Conservation (phyloP, 53 echinoderm and acorn worm species). For the Mesocentrotus franciscanus region DNA sequence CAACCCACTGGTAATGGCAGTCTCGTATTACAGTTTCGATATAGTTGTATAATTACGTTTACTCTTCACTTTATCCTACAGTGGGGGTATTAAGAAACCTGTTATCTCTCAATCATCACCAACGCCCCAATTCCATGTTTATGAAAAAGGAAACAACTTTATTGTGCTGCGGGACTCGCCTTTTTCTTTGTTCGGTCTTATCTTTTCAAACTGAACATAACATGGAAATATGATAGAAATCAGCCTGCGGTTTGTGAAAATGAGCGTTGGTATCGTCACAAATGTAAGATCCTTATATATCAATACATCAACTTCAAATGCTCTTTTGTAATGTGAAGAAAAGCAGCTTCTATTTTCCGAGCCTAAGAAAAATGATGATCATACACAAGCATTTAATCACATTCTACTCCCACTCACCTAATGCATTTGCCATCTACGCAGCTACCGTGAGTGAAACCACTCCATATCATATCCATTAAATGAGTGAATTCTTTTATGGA, state of each 20-base stretch:
- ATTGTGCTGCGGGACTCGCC: neutral
- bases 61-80: slow-evolving; percentile 15
- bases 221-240: neutral
- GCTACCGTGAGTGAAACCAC: neutral
- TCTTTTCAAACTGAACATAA: neutral
- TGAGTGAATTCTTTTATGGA: neutral
- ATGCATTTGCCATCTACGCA: neutral
- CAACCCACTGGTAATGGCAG: slow-evolving; percentile 46
- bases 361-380: no score
- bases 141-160: neutral
- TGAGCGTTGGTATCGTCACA: neutral
- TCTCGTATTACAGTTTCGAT: slow-evolving; percentile 33
- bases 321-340: neutral
- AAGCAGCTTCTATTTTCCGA: neutral
- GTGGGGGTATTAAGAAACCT: neutral
- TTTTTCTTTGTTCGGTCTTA: neutral
- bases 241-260: neutral
- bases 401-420: neutral
- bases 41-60: slow-evolving; percentile 44
- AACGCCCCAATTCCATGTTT: slow-evolving; percentile 14
- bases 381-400: neutral
- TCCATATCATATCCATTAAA: neutral
- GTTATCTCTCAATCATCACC: neutral
- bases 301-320: neutral
- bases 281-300: neutral